Evolutionary conservation across 2,113 vertebrate species (phyloP).

Genomic region (Acanthochromis polyacanthus): DNA sequence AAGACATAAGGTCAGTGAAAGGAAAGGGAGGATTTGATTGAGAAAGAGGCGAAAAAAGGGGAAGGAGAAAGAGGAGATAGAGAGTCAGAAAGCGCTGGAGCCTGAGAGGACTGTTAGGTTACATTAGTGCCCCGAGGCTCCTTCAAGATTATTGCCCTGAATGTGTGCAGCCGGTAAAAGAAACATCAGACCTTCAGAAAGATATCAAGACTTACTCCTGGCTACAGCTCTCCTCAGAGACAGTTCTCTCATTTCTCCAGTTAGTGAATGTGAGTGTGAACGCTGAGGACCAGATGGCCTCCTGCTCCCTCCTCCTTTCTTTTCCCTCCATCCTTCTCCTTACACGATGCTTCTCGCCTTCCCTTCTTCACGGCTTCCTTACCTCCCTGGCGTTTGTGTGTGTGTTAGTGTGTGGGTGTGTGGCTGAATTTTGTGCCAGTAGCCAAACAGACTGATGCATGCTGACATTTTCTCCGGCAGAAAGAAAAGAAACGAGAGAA

Average conservation of each 20-base stretch:
- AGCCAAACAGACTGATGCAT: constrained; percentile 75
- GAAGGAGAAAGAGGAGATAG: constrained; percentile 1
- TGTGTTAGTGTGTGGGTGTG: constrained; percentile 59
- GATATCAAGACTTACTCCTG: constrained; percentile 55
- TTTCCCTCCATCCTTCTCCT: constrained; percentile 48
- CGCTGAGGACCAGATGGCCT: constrained; percentile 76
- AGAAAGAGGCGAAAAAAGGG: background rate
- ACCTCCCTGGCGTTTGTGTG: constrained; percentile 56
- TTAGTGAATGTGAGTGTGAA: constrained; percentile 59
- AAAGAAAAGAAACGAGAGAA: constrained; percentile 51
- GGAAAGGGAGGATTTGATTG: too few species aligned
- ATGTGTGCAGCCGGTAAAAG: constrained; percentile 49
- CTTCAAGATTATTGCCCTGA: constrained; percentile 35
- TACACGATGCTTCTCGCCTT: constrained; percentile 68
- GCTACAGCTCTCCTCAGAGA: constrained; percentile 51
- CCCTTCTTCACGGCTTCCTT: constrained; percentile 68
- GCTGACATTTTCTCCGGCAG: constrained; percentile 75
- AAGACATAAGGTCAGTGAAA: too few species aligned
- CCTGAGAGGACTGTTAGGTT: constrained; percentile 25
- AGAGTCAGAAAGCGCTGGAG: constrained; percentile 3
- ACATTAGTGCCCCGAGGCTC: constrained; percentile 11
- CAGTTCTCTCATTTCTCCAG: constrained; percentile 46
- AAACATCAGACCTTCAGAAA: constrained; percentile 60
- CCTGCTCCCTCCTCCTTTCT: constrained; percentile 45
- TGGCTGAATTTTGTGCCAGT: constrained; percentile 71